phyloP scores from a whole-genome alignment of 2,797 vertebrate genomes.

The Enteromius radiatus region DNA sequence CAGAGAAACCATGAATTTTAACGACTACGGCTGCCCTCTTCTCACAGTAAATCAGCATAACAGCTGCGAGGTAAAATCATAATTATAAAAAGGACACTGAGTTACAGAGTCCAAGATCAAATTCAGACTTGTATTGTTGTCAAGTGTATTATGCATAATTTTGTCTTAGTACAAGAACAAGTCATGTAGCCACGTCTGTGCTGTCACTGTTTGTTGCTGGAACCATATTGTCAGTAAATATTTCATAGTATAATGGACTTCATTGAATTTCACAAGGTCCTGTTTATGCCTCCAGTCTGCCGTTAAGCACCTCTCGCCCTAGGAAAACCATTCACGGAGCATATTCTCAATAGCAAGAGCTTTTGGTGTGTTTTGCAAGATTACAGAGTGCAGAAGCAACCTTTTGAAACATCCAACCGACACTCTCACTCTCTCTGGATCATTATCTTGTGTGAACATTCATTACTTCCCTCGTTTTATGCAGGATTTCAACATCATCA shows the following conservation, averaged over 20 bases:
- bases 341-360: slow-evolving; percentile 12
- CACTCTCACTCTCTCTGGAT: slow-evolving; percentile 46
- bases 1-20: neutral
- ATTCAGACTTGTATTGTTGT: slow-evolving; percentile 4
- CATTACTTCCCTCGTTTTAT: slow-evolving; percentile 53
- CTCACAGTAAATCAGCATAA: slow-evolving; percentile 1
- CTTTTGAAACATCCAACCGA: slow-evolving; percentile 39
- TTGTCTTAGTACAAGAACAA: slow-evolving; percentile 14
- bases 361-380: slow-evolving; percentile 38
- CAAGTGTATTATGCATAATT: slow-evolving; percentile 23
- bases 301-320: neutral
- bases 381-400: slow-evolving; percentile 39
- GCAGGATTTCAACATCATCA: slow-evolving; percentile 47
- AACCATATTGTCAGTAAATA: slow-evolving; percentile 36
- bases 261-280: slow-evolving; percentile 15
- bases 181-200: neutral
- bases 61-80: slow-evolving; percentile 1
- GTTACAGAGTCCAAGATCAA: slow-evolving; percentile 25
- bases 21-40: neutral
- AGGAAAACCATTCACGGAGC: neutral
- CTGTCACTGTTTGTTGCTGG: slow-evolving; percentile 3
- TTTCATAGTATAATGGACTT: slow-evolving; percentile 40
- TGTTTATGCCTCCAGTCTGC: slow-evolving; percentile 20
- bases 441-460: slow-evolving; percentile 56
- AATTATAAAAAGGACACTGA: neutral